phyloP scores from a whole-genome alignment of 2,888 invertebrate genomes.

The Drosophila paucipuncta region DNA sequence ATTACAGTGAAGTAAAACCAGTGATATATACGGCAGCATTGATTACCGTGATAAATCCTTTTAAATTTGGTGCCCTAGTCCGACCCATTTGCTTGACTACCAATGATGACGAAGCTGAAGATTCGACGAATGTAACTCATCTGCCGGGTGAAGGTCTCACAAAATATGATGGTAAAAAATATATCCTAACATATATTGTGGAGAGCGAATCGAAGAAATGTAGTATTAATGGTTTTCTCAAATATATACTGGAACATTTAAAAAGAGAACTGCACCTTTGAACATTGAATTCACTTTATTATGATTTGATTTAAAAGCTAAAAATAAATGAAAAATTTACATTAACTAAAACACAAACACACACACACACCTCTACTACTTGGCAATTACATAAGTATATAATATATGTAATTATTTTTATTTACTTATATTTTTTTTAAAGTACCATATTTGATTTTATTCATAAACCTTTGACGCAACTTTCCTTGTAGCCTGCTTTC shows the following conservation, averaged over 20 bases:
- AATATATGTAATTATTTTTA: slow-evolving; percentile 45
- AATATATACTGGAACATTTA: background rate
- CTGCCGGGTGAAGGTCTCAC: background rate
- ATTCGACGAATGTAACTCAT: rapidly evolving
- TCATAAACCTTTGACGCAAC: slow-evolving; percentile 26
- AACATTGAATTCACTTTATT: slow-evolving; percentile 78
- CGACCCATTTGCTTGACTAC: slow-evolving; percentile 55
- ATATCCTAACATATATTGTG: slow-evolving; percentile 13
- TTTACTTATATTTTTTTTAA: slow-evolving; percentile 31
- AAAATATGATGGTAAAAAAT: rapidly evolving
- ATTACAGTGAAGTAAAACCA: background rate
- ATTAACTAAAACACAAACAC: slow-evolving; percentile 63
- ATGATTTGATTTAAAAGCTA: slow-evolving; percentile 60
- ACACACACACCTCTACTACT: slow-evolving; percentile 54
- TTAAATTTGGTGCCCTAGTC: slow-evolving; percentile 39
- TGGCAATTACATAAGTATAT: slow-evolving; percentile 57
- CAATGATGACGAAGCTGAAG: background rate
- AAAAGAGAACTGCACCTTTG: slow-evolving; percentile 25
- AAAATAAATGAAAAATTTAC: slow-evolving; percentile 68
- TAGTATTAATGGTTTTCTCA: background rate
- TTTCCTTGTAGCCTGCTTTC: slow-evolving; percentile 41
- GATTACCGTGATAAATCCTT: slow-evolving; percentile 53
- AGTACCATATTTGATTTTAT: slow-evolving; percentile 30
- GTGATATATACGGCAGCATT: slow-evolving; percentile 21
- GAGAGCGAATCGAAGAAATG: background rate